Evolutionary conservation across 30 jellyfish, hydroid and myxozoan species (phyloP).

Genomic region (Morbakka virulenta): DNA sequence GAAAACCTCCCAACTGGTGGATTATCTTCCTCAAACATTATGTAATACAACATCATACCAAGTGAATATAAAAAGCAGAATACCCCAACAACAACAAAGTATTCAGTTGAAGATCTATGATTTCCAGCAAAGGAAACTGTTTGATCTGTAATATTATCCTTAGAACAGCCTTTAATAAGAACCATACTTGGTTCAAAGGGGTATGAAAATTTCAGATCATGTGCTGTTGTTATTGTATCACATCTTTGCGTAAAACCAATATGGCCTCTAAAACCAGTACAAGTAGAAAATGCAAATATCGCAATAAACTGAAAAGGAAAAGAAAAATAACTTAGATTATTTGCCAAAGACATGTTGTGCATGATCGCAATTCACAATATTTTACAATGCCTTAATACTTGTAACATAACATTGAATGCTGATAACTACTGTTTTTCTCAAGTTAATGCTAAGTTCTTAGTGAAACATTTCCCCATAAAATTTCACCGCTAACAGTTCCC

Average conservation of each 20-base stretch:
- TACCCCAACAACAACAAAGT: constrained; percentile 87
- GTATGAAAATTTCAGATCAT: constrained; percentile 24
- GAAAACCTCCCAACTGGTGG: constrained; percentile 53
- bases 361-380: too few relatives aligned
- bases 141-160: not conserved
- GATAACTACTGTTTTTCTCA: too few relatives aligned
- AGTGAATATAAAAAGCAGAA: constrained; percentile 72
- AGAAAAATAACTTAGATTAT: not conserved
- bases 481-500: too few relatives aligned
- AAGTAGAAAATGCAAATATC: constrained; percentile 90
- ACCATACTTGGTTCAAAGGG: constrained; percentile 52
- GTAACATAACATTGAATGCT: too few relatives aligned
- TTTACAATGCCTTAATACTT: too few relatives aligned
- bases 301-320: constrained; percentile 59
- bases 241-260: constrained; percentile 35
- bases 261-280: constrained; percentile 85
- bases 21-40: constrained; percentile 64
- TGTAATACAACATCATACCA: constrained; percentile 70
- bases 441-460: too few relatives aligned
- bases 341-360: too few relatives aligned
- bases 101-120: constrained; percentile 68
- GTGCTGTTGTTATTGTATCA: not conserved
- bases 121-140: constrained; percentile 4
- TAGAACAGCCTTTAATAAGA: not conserved
- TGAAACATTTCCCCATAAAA: too few relatives aligned